Conservation (phyloP, 2,888 invertebrate genomes). For the Steinernema carpocapsae region DNA sequence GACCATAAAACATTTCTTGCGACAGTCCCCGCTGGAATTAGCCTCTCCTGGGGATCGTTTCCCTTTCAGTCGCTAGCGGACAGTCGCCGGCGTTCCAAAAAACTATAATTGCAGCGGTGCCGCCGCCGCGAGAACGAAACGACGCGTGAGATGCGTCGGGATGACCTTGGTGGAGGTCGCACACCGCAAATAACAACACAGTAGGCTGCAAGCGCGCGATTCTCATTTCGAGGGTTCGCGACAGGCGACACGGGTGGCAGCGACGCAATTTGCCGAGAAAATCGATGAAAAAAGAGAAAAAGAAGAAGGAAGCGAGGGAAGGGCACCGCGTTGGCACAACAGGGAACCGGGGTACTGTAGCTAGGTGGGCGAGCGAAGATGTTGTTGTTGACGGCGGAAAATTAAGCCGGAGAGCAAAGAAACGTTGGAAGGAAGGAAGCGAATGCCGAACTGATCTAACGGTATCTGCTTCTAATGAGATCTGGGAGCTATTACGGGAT, state of each 20-base stretch:
- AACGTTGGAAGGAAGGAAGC: neutral
- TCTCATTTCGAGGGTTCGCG: conserved; percentile 14
- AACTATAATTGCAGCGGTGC: conserved; percentile 15
- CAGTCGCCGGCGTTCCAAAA: conserved; percentile 31
- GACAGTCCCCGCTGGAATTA: conserved; percentile 19
- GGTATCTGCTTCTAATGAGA: neutral
- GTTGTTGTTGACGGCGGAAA: neutral
- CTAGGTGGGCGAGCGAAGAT: neutral
- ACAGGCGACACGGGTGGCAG: conserved; percentile 35
- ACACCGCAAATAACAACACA: conserved; percentile 16
- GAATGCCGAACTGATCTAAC: neutral
- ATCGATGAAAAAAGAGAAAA: conserved; percentile 21
- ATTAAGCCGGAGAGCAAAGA: neutral
- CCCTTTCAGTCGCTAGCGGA: conserved; percentile 29
- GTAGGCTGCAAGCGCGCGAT: conserved; percentile 18
- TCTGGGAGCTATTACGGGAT: neutral
- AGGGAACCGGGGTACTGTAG: conserved; percentile 7
- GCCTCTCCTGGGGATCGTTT: neutral
- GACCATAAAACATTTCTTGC: neutral
- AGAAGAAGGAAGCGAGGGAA: neutral
- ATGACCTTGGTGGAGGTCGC: conserved; percentile 32
- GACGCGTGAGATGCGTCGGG: conserved; percentile 33
- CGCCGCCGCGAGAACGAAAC: conserved; percentile 13
- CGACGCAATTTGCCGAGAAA: conserved; percentile 33
- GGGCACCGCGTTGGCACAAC: conserved; percentile 20